Evolutionary conservation across 2,888 invertebrate genomes (phyloP), one percentile per base, ranked within the genome.

Genomic region (Saturnia japonica): DNA sequence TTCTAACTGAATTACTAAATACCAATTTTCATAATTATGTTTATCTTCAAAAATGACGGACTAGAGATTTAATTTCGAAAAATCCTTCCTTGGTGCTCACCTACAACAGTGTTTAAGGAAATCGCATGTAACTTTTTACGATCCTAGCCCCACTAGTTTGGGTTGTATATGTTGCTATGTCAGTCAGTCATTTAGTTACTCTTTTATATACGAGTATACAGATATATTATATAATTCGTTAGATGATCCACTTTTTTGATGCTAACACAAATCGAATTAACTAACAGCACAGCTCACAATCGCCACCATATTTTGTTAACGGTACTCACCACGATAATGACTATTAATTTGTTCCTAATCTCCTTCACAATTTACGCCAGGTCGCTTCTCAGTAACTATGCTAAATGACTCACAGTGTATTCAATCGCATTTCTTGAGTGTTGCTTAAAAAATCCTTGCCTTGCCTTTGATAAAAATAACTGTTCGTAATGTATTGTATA

Each of bases 331-430:
- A 60, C 28, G 25, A 60, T 60, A 60, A 60, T 60, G 57, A 60
- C 57, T 6, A 60, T 60, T 60, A 60, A 60, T 60, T 60, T 60
- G 57, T 60, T 25, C 57, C 28, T 60, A 60, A 60, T 60, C 57
- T 60, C 25, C 57, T 60, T 6, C 3, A 60, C 57, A 60, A 60
- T 60, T 60, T 60, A 60, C 25, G 57, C 28, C 11, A 28, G 14
- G 57, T 60, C 57, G 57, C 57, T 14, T 28, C 57, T 14, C 6
- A 1, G 19, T 28, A 12, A 28, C 25, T 60, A 14, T 14, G 25
- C 28, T 12, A 14, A 60, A 60, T 60, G 25, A 60, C 57, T 60
- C 57, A 60, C 28, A 60, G 14, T 25, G 28, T 60, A 14, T 60
- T 60, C 57, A 60, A 60, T 60, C 25, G 57, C 2, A 2, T 14